These are phyloP conservation scores for Sebastes schlegelii DNA, from an alignment of 2,113 vertebrate genomes.

Conservation along the genomic window DNA sequence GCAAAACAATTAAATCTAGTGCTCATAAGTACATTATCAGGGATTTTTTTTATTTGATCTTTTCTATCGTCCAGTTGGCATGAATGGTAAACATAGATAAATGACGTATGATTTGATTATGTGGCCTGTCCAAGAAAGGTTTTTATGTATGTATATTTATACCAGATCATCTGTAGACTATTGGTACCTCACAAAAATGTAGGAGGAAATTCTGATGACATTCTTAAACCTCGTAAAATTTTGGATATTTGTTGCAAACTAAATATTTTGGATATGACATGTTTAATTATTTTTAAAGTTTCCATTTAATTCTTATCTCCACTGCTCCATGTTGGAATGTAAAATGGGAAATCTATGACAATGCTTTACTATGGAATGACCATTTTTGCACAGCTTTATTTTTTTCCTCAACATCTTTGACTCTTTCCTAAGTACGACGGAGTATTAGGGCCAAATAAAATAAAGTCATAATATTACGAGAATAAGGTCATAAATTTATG, in stretches of 20 bases:
- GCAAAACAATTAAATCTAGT: background rate
- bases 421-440: too few species aligned
- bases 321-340: background rate
- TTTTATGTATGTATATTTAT: background rate
- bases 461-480: too few species aligned
- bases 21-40: background rate
- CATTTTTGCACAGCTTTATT: slow-evolving; percentile 1
- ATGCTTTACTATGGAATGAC: background rate
- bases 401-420: background rate
- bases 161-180: too few species aligned
- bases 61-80: background rate
- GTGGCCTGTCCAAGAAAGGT: background rate
- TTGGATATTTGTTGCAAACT: background rate
- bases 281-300: too few species aligned
- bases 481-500: too few species aligned
- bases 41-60: background rate
- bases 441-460: too few species aligned
- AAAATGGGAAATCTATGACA: background rate
- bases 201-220: background rate
- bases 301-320: background rate
- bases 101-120: background rate
- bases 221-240: background rate
- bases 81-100: background rate
- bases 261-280: background rate
- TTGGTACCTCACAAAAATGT: background rate